Evolutionary conservation across 2,113 vertebrate genomes (phyloP).

Genomic region (Nesogale talazaci): DNA sequence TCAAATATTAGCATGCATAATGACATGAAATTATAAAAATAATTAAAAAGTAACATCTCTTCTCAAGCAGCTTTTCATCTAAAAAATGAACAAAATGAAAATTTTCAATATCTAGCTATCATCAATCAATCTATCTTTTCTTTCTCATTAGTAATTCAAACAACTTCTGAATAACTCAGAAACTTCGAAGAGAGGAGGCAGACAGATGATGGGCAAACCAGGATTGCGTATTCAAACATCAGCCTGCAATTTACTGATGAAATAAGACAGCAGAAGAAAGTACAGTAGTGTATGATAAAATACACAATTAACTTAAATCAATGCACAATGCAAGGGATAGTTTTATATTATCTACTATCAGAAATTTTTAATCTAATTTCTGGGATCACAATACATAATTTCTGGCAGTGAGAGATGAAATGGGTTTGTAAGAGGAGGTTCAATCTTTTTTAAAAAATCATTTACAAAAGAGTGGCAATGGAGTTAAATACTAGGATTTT

Average conservation of each 20-base stretch:
- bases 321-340: neutral
- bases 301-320: slow-evolving; percentile 38
- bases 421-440: neutral
- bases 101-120: neutral
- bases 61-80: too few relatives aligned
- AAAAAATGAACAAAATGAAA: slow-evolving; percentile 24
- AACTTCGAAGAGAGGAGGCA: neutral
- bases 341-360: neutral
- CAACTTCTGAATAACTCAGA: neutral
- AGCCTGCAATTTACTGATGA: neutral
- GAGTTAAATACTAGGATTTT: neutral
- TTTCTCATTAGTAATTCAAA: neutral
- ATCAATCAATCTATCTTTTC: neutral
- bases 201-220: neutral
- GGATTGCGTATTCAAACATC: neutral
- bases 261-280: slow-evolving; percentile 40
- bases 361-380: slow-evolving; percentile 31
- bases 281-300: neutral
- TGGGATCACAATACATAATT: neutral
- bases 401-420: accelerated
- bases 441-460: too few relatives aligned
- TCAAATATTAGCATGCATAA: too few relatives aligned
- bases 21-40: neutral
- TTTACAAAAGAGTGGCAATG: neutral
- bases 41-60: too few relatives aligned